Conservation (phyloP, 2,797 vertebrate genomes). For the Pitangus sulphuratus region DNA sequence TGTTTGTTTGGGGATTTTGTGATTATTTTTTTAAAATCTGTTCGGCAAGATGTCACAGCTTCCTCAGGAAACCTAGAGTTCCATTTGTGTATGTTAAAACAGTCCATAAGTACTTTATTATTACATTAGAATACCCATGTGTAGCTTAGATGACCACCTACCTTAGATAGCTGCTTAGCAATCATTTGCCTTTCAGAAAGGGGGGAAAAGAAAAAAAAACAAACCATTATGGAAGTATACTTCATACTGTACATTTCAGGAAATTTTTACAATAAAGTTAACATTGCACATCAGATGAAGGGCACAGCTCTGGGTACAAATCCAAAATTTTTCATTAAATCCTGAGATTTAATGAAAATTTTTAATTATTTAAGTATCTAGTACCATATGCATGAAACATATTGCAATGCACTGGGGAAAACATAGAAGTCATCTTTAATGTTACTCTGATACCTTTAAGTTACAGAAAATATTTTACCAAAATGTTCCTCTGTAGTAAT, state of each 20-base stretch:
- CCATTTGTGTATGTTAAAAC: background rate
- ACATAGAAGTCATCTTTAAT: background rate
- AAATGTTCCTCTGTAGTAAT: background rate
- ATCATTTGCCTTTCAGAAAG: background rate
- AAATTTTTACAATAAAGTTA: background rate
- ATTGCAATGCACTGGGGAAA: background rate
- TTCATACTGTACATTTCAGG: background rate
- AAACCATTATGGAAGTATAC: background rate
- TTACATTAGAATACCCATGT: background rate
- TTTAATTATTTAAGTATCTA: background rate
- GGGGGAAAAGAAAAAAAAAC: background rate
- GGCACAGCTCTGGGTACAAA: background rate
- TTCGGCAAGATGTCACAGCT: background rate
- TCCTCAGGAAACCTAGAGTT: background rate
- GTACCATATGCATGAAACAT: background rate
- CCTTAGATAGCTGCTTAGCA: background rate
- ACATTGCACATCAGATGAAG: background rate
- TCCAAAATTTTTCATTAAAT: background rate
- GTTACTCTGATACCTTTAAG: background rate
- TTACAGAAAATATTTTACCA: background rate
- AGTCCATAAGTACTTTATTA: background rate
- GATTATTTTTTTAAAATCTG: background rate
- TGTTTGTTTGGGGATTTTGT: rapidly evolving
- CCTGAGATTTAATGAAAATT: background rate
- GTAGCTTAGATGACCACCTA: background rate